Percentiles rank a stretch among this genome's conserved stretches.
Conservation (phyloP, 2,888 invertebrate genomes). For the Sarcophaga caerulescens region DNA sequence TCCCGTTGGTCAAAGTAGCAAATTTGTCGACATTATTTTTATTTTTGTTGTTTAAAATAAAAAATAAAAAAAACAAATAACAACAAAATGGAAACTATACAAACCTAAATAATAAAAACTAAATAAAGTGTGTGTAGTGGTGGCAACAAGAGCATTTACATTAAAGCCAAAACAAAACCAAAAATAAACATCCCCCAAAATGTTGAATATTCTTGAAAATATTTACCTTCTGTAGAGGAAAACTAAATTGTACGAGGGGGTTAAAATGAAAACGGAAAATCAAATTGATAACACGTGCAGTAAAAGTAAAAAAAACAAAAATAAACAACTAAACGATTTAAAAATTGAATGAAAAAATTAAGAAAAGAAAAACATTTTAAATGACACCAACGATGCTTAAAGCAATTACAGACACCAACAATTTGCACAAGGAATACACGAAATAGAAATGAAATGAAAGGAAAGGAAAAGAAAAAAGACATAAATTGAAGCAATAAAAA, state of each 20-base stretch:
- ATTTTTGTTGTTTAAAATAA: neutral
- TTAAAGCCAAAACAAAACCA: neutral
- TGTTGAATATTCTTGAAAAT: no score
- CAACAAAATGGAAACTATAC: neutral
- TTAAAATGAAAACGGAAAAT: neutral
- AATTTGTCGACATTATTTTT: conserved; percentile 13
- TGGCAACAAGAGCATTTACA: neutral
- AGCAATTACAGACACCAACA: conserved; percentile 48
- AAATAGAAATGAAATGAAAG: neutral
- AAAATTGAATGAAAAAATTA: neutral
- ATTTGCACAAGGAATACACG: neutral
- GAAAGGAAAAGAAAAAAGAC: neutral
- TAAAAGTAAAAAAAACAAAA: conserved; percentile 36
- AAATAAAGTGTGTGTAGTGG: neutral
- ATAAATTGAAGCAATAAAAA: conserved; percentile 27
- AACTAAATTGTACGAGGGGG: neutral
- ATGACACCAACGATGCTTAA: conserved; percentile 34
- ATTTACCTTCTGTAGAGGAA: no score
- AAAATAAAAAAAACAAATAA: neutral
- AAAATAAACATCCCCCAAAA: neutral
- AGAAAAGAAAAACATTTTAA: conserved; percentile 13
- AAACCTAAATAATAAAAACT: neutral
- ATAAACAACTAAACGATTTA: neutral
- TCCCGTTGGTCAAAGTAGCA: neutral
- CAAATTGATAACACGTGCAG: conserved; percentile 27